These are phyloP conservation scores for Limenitis camilla DNA, from an alignment of 2,888 invertebrate species.

Conservation along the genomic window DNA sequence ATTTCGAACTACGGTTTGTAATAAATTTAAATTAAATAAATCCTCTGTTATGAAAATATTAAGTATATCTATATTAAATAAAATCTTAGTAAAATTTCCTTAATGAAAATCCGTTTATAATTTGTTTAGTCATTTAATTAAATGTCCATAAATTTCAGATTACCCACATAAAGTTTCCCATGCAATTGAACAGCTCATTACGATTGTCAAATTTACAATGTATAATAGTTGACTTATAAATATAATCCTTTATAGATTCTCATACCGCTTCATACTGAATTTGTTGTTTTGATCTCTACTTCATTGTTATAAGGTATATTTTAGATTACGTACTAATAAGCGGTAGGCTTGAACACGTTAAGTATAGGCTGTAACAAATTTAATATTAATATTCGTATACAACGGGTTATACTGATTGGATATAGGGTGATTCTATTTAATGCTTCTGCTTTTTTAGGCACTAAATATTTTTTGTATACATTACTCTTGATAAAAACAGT, in stretches of 20 bases:
- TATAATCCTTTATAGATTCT: conserved; percentile 23
- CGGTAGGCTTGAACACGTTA: conserved; percentile 49
- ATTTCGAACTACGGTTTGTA: no score
- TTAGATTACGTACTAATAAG: conserved; percentile 10
- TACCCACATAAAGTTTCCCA: conserved; percentile 12
- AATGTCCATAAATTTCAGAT: conserved; percentile 3
- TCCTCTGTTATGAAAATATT: no score
- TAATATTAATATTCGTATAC: conserved; percentile 63
- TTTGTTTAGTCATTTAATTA: conserved; percentile 3
- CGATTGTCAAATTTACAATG: conserved; percentile 26
- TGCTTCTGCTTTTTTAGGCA: neutral
- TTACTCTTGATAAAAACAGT: neutral
- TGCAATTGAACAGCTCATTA: conserved; percentile 15
- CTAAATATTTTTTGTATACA: neutral
- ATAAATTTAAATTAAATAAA: no score
- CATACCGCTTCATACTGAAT: conserved; percentile 18
- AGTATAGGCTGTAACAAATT: conserved; percentile 71
- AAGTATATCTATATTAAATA: no score
- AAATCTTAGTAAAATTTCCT: no score
- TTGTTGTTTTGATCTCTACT: conserved; percentile 7
- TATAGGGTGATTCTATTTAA: conserved; percentile 6
- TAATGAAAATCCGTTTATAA: neutral
- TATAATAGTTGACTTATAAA: conserved; percentile 24
- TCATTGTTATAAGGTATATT: neutral
- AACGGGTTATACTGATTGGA: conserved; percentile 15